These are phyloP conservation scores for Lithobates sylvaticus DNA, from an alignment of 2,797 vertebrate species.

Conservation along the genomic window DNA sequence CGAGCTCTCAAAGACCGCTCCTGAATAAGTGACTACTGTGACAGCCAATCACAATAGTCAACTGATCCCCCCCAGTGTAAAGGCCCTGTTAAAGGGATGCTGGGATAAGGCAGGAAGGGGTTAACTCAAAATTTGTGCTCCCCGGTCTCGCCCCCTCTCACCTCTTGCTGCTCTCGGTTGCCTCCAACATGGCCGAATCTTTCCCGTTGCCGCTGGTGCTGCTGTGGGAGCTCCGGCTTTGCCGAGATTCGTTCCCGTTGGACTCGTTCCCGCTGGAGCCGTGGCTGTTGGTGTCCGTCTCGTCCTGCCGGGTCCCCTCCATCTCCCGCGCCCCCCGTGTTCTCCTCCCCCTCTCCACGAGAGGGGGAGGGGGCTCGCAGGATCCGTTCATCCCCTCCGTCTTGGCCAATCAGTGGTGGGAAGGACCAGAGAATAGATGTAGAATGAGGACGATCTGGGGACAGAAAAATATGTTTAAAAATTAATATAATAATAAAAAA, in stretches of 20 bases:
- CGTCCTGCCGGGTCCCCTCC: conserved; percentile 68
- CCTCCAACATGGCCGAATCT: conserved; percentile 88
- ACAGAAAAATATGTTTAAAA: too few species aligned
- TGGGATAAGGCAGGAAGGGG: too few species aligned
- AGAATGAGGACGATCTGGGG: background rate
- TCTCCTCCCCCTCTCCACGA: conserved; percentile 61
- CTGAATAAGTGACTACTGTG: too few species aligned
- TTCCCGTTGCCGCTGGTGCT: conserved; percentile 86
- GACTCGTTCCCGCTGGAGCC: conserved; percentile 85
- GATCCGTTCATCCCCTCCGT: conserved; percentile 12
- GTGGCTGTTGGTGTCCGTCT: conserved; percentile 82
- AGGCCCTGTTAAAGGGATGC: too few species aligned
- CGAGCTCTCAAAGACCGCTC: too few species aligned
- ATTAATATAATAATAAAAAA: too few species aligned
- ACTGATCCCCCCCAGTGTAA: too few species aligned
- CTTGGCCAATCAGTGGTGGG: conserved; percentile 48
- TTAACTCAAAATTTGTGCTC: too few species aligned
- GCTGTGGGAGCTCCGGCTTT: conserved; percentile 83
- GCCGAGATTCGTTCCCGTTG: conserved; percentile 73
- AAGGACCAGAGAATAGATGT: conserved; percentile 44
- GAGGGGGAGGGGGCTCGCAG: conserved; percentile 28
- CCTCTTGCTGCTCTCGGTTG: conserved; percentile 91
- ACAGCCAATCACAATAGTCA: too few species aligned
- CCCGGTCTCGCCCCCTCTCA: conserved; percentile 60
- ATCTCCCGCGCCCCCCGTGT: conserved; percentile 68